phyloP scores from a whole-genome alignment of 1,140 invertebrate species.

The Drosophila nigromelanica region DNA sequence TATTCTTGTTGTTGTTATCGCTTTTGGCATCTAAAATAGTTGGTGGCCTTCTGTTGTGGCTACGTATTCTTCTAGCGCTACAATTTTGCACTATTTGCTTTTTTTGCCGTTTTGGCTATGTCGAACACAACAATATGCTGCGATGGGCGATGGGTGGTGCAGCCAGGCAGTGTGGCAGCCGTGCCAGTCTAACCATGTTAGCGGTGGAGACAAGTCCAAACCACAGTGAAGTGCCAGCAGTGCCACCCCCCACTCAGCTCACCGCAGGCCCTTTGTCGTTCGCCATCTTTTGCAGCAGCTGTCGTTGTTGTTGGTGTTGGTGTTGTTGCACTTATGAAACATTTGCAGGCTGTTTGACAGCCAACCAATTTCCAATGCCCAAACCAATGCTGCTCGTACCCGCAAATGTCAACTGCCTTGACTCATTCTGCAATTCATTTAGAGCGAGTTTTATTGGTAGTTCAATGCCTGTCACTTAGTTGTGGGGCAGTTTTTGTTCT shows the following conservation, averaged over 20 bases:
- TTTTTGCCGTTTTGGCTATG: constrained; percentile 38
- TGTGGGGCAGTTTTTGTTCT: background rate
- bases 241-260: constrained; percentile 2
- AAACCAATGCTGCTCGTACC: background rate
- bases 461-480: constrained; percentile 53
- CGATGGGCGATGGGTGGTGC: constrained; percentile 8
- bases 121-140: constrained; percentile 71
- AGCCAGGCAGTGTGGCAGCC: background rate
- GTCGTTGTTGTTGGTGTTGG: constrained; percentile 24
- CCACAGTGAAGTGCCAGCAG: background rate
- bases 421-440: constrained; percentile 57
- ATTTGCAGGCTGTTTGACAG: constrained; percentile 36
- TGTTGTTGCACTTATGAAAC: constrained; percentile 46
- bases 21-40: constrained; percentile 77
- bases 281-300: constrained; percentile 45
- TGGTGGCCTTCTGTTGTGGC: constrained; percentile 75
- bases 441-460: constrained; percentile 70
- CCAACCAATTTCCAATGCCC: constrained; percentile 8
- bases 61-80: constrained; percentile 64
- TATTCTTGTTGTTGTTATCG: constrained; percentile 42
- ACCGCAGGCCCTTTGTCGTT: constrained; percentile 42
- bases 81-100: constrained; percentile 55
- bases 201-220: constrained; percentile 15
- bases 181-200: constrained; percentile 31
- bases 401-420: constrained; percentile 52